Evolutionary conservation across 2,113 vertebrate species (phyloP).

Genomic region (Solea solea): DNA sequence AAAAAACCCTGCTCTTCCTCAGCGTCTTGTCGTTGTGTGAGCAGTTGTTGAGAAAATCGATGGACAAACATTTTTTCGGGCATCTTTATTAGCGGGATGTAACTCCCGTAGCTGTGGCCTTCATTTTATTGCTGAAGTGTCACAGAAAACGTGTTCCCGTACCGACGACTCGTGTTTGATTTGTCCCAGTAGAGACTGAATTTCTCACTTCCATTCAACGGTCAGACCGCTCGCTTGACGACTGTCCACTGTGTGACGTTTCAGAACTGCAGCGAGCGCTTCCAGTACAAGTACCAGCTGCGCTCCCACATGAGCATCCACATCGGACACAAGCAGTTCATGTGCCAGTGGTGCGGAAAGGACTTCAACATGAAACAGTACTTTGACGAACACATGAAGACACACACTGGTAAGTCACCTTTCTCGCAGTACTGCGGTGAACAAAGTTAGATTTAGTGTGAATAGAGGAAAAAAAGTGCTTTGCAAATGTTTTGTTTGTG

Average conservation of each 20-base stretch:
- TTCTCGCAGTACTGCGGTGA: not conserved
- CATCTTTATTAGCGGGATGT: not conserved
- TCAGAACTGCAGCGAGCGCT: conserved; percentile 95
- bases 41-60: not conserved
- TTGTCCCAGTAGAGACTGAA: too few relatives aligned
- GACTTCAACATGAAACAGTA: conserved; percentile 99
- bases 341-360: conserved; percentile 99
- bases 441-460: too few relatives aligned
- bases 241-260: conserved; percentile 12
- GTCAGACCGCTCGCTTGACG: not conserved
- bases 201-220: not conserved
- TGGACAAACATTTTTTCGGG: not conserved
- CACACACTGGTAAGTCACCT: conserved; percentile 94
- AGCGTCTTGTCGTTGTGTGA: not conserved
- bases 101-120: not conserved
- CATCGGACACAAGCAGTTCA: conserved; percentile 98
- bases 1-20: not conserved
- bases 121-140: not conserved
- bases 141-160: not conserved
- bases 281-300: conserved; percentile 98
- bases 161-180: not conserved
- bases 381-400: conserved; percentile 99
- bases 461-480: too few relatives aligned
- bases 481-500: too few relatives aligned
- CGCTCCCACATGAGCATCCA: conserved; percentile 99